Base-by-base conservation (phyloP, 30 jellyfish, hydroid and myxozoan genomes). In the Rhopilema esculentum region DNA sequence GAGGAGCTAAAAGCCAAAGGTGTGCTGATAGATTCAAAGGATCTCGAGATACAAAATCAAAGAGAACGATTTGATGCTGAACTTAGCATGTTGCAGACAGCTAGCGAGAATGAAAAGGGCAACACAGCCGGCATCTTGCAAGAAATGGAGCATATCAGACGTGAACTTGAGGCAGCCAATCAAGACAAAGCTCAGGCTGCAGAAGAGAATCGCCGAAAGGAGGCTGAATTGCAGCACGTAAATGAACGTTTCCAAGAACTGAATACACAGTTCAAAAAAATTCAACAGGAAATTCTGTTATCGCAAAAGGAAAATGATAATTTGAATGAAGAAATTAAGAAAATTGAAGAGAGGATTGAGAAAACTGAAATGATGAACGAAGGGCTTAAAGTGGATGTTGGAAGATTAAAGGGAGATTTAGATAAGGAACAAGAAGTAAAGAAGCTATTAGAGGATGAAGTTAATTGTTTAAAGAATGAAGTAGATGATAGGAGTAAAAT, bases 41-140 rank as follows among this genome's bases (percentile, higher is more conserved):
- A 73, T 20, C 24, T 0, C 0, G 93, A 85, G 72, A 61, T 70
- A 1, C 85, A 88, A 72, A 82, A 23, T 49, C 91, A 69, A 18
- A 52, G 85, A 79, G 83, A 50, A 20, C 72, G 86, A 9, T 88
- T 88, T 22, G 88, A 79, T 25, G 79, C 62, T 1, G 79, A 80
- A 61, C 27, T 78, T 23, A 20, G 69, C 29, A 17, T 75, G 80
- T 40, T 75, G 64, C 81, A 78, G 20, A 66, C 51, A 28, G 77
- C 75, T 16, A 63, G 69, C 16, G 95, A 76, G 33, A 85, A 23
- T 65, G 88, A 85, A 33, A 75, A 63, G 64, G 88, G 94, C 22
- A 73, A 33, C 61, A 63, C 88, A 53, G 94, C 76, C 7, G 72
- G 69, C 52, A 32, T 72, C 24, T 27, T 85, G 31, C 64, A 53